Base-by-base conservation (phyloP, 2,797 vertebrate species). In the Catharus ustulatus region DNA sequence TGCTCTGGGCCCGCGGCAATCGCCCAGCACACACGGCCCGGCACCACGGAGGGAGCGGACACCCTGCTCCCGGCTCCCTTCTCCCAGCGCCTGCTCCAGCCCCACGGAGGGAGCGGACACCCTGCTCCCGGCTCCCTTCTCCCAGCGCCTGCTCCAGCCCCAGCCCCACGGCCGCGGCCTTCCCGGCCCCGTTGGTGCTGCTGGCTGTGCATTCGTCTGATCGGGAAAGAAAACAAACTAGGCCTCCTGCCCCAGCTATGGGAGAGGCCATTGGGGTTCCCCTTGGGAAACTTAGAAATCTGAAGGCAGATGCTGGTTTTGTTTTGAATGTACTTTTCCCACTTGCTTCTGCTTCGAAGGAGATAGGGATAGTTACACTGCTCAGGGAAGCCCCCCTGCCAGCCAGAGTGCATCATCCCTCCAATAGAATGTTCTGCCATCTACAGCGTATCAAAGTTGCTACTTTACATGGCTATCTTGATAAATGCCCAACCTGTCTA, bases 151-250 rank as follows among this genome's bases (percentile, higher is more conserved):
- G 64, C 72, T 29, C n/a, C 49, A 6, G 27, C 67, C 32, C 30
- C 46, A 6, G 26, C 38, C 19, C 36, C 3, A 1, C 22, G 4
- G 16, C n/a, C 4, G 2, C 23, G 19, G 34, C 11, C 0, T 18
- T 32, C 43, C 27, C 46, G 11, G 29, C 22, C 26, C 23, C 5
- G 0, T 9, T 20, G 30, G 16, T 48, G n/a, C 84, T 32, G 16
- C 45, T 18, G 24, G 5, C 38, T 8, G 5, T 13, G 27, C 36
- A 0, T 21, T 13, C 29, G 21, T 18, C 66, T 46, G 8, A 5
- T 10, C 38, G 13, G 40, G 48, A 58, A 29, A 51, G 30, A 42
- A 84, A 83, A 57, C 29, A 64, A 52, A 30, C 7, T 3, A 24
- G 45, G 42, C 21, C 34, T 81, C 19, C 27, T 15, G 54, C 30